Base-by-base conservation (phyloP, 2,797 vertebrate genomes). In the Sebastes iracundus region DNA sequence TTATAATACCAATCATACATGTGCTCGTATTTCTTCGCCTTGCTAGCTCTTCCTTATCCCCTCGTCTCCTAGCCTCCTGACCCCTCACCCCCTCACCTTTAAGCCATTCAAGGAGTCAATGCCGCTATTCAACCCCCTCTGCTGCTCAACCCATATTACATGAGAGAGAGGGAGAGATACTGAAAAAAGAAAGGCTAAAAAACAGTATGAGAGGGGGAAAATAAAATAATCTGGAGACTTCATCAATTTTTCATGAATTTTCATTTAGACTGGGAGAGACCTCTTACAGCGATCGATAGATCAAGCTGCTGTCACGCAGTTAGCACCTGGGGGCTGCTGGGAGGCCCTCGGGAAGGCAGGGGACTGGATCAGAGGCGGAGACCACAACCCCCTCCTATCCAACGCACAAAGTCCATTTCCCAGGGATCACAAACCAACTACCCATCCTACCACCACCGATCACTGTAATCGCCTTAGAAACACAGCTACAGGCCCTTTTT, bases 241-340 rank as follows among this genome's bases (percentile, higher is more conserved):
- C 96, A 99, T 99, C 95, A 97, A 99, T 98, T 96, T 99, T 99
- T 99, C 96, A 99, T 99, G 97, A 97, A 97, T 97, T 97, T 98
- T 98, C 97, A 98, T 98, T 97, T 97, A 96, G 95, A 94, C 93
- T 69, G 95, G 93, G 93, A 96, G 95, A 96, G 92, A 95, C 95
- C 94, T 97, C 96, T 98, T 97, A 96, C 92, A 95, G 94, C 92
- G 95, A 97, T 99, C 97, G 94, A 99, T 99, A 98, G 96, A 97
- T 98, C 97, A 98, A 97, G 96, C 96, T 96, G 96, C 96, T 97
- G 96, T 97, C 97, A 97, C 93, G 79, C 95, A 95, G 96, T 97
- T 96, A 96, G 96, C 97, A 99, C 97, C 97, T 97, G 97, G 96
- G 94, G 97, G 97, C 93, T 89, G 78, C 92, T 94, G 93, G 95